phyloP scores from a whole-genome alignment of 1,140 invertebrate genomes.

The Ceratoteleas bidentatus region DNA sequence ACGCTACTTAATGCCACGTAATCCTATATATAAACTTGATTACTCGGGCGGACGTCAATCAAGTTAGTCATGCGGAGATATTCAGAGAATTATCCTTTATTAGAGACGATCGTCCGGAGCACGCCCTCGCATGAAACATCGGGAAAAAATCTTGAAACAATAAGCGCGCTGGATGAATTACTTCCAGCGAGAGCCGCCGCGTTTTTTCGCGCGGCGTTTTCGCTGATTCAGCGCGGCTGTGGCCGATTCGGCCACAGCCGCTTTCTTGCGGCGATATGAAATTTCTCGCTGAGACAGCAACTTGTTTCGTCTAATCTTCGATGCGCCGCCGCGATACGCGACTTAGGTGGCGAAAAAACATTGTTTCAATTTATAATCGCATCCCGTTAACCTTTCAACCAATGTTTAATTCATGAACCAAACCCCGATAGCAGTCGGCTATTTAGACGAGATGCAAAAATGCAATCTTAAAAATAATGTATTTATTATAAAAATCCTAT shows the following conservation, averaged over 20 bases:
- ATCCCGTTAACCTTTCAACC: no score
- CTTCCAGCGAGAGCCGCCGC: neutral
- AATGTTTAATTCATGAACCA: no score
- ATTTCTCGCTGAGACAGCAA: constrained; percentile 24
- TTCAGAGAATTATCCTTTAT: constrained; percentile 44
- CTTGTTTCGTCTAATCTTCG: constrained; percentile 15
- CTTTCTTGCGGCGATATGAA: constrained; percentile 19
- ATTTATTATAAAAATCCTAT: no score
- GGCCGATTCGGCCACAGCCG: constrained; percentile 6
- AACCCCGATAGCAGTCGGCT: no score
- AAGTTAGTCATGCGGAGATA: constrained; percentile 46
- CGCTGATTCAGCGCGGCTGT: constrained; percentile 27
- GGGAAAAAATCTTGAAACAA: constrained; percentile 20
- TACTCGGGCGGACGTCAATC: constrained; percentile 42
- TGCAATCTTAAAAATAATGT: no score
- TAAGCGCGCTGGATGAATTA: neutral
- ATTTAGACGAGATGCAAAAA: no score
- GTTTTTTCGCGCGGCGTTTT: constrained; percentile 10
- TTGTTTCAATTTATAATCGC: neutral
- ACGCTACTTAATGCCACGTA: constrained; percentile 38
- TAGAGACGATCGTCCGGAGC: constrained; percentile 27
- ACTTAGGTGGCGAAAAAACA: neutral
- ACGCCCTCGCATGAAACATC: constrained; percentile 6
- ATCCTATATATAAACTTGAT: constrained; percentile 43
- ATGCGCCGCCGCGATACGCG: constrained; percentile 2